Conservation (phyloP, 2,888 invertebrate species). For the Hemaris fuciformis region DNA sequence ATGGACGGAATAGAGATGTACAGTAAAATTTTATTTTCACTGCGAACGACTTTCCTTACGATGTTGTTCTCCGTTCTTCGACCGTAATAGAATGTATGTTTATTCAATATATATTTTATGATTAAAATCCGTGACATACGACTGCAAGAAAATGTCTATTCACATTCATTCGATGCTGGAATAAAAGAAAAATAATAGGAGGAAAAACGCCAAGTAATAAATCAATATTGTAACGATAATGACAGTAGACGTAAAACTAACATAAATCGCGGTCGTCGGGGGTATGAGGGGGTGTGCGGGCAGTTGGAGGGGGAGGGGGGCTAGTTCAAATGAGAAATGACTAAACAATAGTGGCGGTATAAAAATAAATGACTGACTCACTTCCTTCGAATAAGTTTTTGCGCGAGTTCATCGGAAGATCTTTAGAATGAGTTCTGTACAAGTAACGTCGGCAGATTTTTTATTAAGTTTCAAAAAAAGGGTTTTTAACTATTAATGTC, state of each 20-base stretch:
- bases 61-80: conserved; percentile 3
- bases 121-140: not conserved
- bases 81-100: not conserved
- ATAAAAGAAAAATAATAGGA: conserved; percentile 4
- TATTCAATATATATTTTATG: conserved; percentile 4
- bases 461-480: conserved; percentile 3
- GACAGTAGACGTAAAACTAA: conserved; percentile 35
- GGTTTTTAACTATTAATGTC: too few species aligned
- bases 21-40: conserved; percentile 5
- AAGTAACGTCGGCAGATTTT: conserved; percentile 47
- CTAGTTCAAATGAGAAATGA: conserved; percentile 62
- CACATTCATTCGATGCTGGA: not conserved
- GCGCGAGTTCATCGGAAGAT: conserved; percentile 77
- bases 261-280: conserved; percentile 29
- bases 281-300: not conserved
- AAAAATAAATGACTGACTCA: conserved; percentile 72
- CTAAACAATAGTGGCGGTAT: conserved; percentile 73
- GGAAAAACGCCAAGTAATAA: conserved; percentile 20
- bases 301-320: not conserved
- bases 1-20: not conserved
- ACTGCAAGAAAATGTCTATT: not conserved
- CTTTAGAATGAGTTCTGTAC: conserved; percentile 72
- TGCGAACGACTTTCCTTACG: conserved; percentile 2
- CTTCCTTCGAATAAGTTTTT: conserved; percentile 73
- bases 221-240: conserved; percentile 26